A percentile compares a stretch with the other conserved stretches of the same genome.
Evolutionary conservation across 2,113 vertebrate species (phyloP).

Genomic region (Notarius quadriscutis): DNA sequence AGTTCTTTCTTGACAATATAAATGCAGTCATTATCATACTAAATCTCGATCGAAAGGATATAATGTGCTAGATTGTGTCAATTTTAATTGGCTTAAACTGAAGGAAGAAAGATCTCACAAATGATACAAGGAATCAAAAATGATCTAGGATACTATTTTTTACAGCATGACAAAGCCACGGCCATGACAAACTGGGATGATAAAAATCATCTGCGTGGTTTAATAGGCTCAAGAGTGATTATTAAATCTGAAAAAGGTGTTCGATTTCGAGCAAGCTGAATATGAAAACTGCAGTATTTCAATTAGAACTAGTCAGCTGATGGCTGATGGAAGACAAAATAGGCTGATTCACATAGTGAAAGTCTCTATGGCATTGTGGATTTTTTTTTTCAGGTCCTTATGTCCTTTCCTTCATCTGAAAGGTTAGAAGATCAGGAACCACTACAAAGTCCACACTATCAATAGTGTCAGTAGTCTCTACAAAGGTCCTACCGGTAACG

Average conservation of each 20-base stretch:
- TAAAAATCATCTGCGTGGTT: background rate
- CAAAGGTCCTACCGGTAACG: slow-evolving; percentile 69
- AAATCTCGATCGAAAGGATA: slow-evolving; percentile 12
- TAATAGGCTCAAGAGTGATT: background rate
- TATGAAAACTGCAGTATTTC: slow-evolving; percentile 30
- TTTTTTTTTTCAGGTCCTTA: background rate
- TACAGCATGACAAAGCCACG: slow-evolving; percentile 26
- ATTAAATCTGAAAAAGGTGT: slow-evolving; percentile 26
- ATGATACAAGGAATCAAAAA: slow-evolving; percentile 21
- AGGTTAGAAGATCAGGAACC: slow-evolving; percentile 22
- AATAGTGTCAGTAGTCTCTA: slow-evolving; percentile 50
- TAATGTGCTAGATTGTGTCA: background rate
- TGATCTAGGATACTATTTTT: background rate
- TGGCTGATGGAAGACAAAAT: slow-evolving; percentile 55
- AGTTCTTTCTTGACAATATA: background rate
- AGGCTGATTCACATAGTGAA: slow-evolving; percentile 18
- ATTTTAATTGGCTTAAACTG: slow-evolving; percentile 14
- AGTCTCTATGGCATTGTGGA: background rate
- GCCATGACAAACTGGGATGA: background rate
- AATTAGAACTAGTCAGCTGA: slow-evolving; percentile 43
- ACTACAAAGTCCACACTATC: slow-evolving; percentile 1
- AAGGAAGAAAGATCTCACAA: slow-evolving; percentile 14
- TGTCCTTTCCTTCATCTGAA: slow-evolving; percentile 17
- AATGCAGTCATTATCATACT: slow-evolving; percentile 16
- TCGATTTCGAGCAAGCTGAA: slow-evolving; percentile 22